phyloP scores from a whole-genome alignment of 1,140 invertebrate species.

The Drosophila oshimai region DNA sequence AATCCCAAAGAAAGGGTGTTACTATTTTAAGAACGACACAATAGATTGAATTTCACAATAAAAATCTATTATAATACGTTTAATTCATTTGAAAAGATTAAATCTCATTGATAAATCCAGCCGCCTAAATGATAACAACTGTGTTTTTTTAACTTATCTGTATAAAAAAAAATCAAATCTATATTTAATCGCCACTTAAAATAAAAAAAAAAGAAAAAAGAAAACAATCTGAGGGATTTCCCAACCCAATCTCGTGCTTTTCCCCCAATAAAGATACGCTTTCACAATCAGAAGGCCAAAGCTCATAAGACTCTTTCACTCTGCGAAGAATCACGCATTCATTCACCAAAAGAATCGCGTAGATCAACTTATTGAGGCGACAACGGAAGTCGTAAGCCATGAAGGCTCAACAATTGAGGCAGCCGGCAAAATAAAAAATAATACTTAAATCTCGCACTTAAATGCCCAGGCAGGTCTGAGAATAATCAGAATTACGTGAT shows the following conservation, averaged over 20 bases:
- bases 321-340: not conserved
- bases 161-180: too few relatives aligned
- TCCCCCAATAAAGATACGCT: not conserved
- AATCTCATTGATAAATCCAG: too few relatives aligned
- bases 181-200: too few relatives aligned
- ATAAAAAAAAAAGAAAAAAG: too few relatives aligned
- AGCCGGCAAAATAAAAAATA: slow-evolving; percentile 26
- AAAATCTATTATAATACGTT: too few relatives aligned
- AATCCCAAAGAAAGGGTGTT: too few relatives aligned
- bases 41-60: too few relatives aligned
- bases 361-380: slow-evolving; percentile 31
- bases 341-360: slow-evolving; percentile 9
- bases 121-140: too few relatives aligned
- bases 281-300: not conserved
- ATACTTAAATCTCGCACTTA: slow-evolving; percentile 49
- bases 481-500: slow-evolving; percentile 1
- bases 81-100: too few relatives aligned
- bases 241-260: not conserved
- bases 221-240: not conserved
- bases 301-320: slow-evolving; percentile 4
- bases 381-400: slow-evolving; percentile 63
- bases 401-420: slow-evolving; percentile 53
- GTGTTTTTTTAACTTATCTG: too few relatives aligned
- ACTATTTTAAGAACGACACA: too few relatives aligned
- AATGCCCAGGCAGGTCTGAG: slow-evolving; percentile 35